Percentiles rank a stretch among this genome's conserved stretches.
These are phyloP conservation scores for Subacronicta megacephala DNA, from an alignment of 2,888 invertebrate species.

Conservation along the genomic window DNA sequence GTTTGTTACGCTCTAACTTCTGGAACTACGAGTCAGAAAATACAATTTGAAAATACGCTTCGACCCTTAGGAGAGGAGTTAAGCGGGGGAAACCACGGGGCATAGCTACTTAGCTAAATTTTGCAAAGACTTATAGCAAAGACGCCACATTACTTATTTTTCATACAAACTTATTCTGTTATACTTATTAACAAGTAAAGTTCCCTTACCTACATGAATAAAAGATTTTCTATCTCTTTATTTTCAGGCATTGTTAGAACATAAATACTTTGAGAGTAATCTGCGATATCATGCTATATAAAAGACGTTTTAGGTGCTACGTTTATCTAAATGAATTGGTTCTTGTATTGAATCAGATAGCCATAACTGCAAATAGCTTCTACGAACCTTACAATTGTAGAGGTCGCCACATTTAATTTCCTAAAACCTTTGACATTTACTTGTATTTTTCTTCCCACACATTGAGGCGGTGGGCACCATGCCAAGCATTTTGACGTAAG, in stretches of 20 bases:
- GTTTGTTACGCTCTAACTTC: no score
- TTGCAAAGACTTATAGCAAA: no score
- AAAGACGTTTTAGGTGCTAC: not conserved
- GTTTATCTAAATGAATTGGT: constrained; percentile 16
- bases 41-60: no score
- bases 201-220: no score
- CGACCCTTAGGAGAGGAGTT: no score
- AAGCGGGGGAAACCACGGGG: no score
- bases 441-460: constrained; percentile 60
- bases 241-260: not conserved
- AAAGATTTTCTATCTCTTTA: no score
- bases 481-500: constrained; percentile 73
- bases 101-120: no score
- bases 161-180: no score
- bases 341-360: constrained; percentile 6
- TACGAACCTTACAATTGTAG: constrained; percentile 35
- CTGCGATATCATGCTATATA: not conserved
- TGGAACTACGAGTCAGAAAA: no score
- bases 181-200: no score
- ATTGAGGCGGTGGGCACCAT: constrained; percentile 64
- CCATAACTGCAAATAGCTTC: constrained; percentile 55
- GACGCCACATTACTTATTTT: no score
- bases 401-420: constrained; percentile 51
- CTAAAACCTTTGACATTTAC: constrained; percentile 76
- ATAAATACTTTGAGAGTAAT: not conserved